These are phyloP conservation scores for Rhabdornis inornatus DNA, from an alignment of 2,113 vertebrate species.

Conservation along the genomic window DNA sequence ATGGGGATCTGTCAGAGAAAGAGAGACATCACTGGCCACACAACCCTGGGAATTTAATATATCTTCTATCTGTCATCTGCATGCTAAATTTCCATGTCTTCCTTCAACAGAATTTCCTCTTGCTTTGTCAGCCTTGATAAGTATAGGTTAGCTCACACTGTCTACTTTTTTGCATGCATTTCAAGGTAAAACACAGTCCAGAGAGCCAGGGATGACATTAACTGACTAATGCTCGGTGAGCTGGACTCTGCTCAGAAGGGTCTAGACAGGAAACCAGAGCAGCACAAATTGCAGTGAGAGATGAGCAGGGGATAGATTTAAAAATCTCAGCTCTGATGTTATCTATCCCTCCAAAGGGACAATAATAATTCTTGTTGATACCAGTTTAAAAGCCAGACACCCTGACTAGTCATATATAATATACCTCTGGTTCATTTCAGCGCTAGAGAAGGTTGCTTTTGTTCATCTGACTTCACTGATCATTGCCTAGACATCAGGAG, in stretches of 20 bases:
- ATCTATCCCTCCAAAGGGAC: constrained; percentile 9
- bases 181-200: constrained; percentile 31
- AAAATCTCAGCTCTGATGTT: constrained; percentile 36
- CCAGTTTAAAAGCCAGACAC: not conserved
- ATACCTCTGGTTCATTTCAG: not conserved
- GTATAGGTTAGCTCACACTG: not conserved
- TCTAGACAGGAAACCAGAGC: not conserved
- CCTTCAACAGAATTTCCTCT: constrained; percentile 6
- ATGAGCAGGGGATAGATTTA: not conserved
- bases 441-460: not conserved
- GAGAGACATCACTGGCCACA: not conserved
- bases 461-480: not conserved
- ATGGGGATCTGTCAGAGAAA: constrained; percentile 26
- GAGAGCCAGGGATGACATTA: constrained; percentile 27
- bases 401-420: not conserved
- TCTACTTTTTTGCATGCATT: not conserved
- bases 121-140: constrained; percentile 30
- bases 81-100: constrained; percentile 4
- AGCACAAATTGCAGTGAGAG: not conserved
- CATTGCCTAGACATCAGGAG: not conserved
- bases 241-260: not conserved
- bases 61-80: constrained; percentile 37
- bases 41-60: not conserved
- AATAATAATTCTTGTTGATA: constrained; percentile 15
- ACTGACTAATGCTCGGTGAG: constrained; percentile 26